phyloP scores from a whole-genome alignment of 2,113 vertebrate species.

The Alethe castanea region DNA sequence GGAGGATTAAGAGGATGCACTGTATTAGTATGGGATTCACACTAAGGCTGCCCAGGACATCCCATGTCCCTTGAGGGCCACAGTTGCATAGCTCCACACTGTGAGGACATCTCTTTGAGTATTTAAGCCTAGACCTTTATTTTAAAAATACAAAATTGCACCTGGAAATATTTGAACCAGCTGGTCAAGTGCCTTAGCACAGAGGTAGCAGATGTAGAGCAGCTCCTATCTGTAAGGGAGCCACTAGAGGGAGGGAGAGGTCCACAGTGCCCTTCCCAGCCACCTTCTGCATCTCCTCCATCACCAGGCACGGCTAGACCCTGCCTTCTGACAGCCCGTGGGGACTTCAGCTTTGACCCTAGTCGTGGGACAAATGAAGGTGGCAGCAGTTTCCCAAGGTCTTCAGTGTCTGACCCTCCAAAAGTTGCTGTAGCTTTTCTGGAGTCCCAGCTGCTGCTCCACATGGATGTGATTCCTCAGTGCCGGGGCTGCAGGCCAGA shows the following conservation, averaged over 20 bases:
- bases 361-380: background rate
- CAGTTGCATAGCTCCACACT: background rate
- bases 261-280: background rate
- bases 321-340: background rate
- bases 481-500: constrained; percentile 16
- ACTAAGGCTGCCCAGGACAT: background rate
- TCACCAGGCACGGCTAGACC: background rate
- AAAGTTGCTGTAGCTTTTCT: background rate
- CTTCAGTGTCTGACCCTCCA: background rate
- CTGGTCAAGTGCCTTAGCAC: background rate
- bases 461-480: background rate
- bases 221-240: background rate
- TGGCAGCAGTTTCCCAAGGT: background rate
- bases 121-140: background rate
- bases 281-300: background rate
- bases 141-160: background rate
- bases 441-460: background rate
- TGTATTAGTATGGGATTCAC: background rate
- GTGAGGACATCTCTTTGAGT: background rate
- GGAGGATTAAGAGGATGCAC: background rate
- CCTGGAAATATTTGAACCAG: background rate
- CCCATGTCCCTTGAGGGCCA: background rate
- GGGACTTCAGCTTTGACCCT: background rate
- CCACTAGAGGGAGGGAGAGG: constrained; percentile 67
- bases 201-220: background rate